These are phyloP conservation scores for Formicarius rufipectus DNA, from an alignment of 2,113 vertebrate species.

Conservation along the genomic window DNA sequence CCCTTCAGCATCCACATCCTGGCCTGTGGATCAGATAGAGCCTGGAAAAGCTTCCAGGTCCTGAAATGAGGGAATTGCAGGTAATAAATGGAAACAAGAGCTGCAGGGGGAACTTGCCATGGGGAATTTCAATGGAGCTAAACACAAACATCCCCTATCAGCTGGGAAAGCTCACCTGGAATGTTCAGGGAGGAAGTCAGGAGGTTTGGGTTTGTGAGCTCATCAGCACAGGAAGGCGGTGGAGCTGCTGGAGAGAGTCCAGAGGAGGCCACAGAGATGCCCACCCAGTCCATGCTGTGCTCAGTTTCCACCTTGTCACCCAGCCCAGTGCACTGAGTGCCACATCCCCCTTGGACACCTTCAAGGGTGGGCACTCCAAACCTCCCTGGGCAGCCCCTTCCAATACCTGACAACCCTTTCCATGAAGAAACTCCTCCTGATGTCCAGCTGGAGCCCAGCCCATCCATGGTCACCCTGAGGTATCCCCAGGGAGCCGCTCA, in stretches of 20 bases:
- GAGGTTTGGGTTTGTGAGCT: neutral
- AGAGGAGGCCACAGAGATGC: accelerated
- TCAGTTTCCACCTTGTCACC: neutral
- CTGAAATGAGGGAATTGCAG: neutral
- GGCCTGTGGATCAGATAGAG: neutral
- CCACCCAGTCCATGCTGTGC: neutral
- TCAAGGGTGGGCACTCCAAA: neutral
- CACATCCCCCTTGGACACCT: neutral
- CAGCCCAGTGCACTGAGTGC: neutral
- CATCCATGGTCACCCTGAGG: accelerated
- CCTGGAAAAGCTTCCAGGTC: neutral
- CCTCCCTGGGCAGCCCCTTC: neutral
- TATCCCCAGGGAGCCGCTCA: neutral
- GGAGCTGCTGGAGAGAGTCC: neutral
- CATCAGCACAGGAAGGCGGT: accelerated
- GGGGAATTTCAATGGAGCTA: accelerated
- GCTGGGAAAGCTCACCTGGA: accelerated
- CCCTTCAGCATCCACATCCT: neutral
- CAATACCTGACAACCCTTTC: neutral
- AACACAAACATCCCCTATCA: accelerated
- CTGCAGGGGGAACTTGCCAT: neutral
- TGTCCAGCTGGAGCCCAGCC: neutral
- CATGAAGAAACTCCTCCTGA: neutral
- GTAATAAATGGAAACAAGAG: neutral
- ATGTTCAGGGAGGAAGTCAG: neutral